Evolutionary conservation across 2,797 vertebrate species (phyloP).

Genomic region (Macropodus opercularis): DNA sequence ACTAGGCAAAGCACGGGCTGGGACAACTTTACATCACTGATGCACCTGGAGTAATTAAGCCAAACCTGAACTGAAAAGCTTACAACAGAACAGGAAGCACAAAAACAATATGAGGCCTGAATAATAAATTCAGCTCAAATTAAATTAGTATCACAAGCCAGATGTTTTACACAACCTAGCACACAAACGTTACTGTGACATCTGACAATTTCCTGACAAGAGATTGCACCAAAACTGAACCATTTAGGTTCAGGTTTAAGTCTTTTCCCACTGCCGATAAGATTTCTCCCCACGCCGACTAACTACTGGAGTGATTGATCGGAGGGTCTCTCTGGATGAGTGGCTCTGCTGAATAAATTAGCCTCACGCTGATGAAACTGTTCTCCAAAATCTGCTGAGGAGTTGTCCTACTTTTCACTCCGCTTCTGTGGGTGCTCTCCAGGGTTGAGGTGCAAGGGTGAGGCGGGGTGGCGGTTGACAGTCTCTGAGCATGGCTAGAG

Average conservation of each 20-base stretch:
- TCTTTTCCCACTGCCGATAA: not conserved
- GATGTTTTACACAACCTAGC: constrained; percentile 33
- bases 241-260: constrained; percentile 22
- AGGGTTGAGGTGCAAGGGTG: constrained; percentile 31
- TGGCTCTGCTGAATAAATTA: constrained; percentile 63
- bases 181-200: not conserved
- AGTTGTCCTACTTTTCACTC: constrained; percentile 69
- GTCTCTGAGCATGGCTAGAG: constrained; percentile 16
- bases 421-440: constrained; percentile 30
- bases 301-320: constrained; percentile 49
- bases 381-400: constrained; percentile 57
- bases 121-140: constrained; percentile 40
- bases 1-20: not conserved
- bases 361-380: constrained; percentile 63
- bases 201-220: constrained; percentile 15
- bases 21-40: constrained; percentile 11
- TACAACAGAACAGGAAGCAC: constrained; percentile 19
- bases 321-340: constrained; percentile 52
- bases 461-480: constrained; percentile 12
- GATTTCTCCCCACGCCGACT: constrained; percentile 23
- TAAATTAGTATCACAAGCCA: constrained; percentile 43
- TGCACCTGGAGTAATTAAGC: constrained; percentile 20
- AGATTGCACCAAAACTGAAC: constrained; percentile 1
- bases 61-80: constrained; percentile 35
- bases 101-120: constrained; percentile 27